Evolutionary conservation across 2,888 invertebrate species (phyloP), one percentile per base, ranked within the genome.

Genomic region (Rutpela maculata): DNA sequence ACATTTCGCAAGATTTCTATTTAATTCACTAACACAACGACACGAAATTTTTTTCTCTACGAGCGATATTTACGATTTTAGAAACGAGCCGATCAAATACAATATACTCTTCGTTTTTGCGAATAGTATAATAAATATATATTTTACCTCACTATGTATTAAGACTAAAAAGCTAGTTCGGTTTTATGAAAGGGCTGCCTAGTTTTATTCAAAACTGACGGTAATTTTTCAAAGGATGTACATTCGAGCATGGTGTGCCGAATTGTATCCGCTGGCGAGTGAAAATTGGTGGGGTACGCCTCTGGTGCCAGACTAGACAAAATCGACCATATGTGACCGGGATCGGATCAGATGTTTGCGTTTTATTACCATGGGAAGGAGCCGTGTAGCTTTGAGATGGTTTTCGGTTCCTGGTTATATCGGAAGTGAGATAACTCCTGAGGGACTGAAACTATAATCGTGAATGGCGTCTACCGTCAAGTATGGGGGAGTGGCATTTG

Each of bases 361-460:
- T 77, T 79, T 79, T 79, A 79, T 79, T 79, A 74, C 71, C 75
- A 77, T 75, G 79, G 75, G 77, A 77, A 79, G 79, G 73, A 79
- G 77, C 70, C 60, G 70, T 70, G 43, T 31, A 43, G 38, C 73
- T 74, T 70, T 59, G 59, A 74, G 69, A 77, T 65, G 73, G 73
- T 63, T 65, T 75, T 72, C 70, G 65, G 79, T 79, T 79, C 79
- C 79, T 79, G 75, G 77, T 75, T 77, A 55, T 62, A 69, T 79
- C 77, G 79, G 79, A 79, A 75, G 74, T 55, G 60, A 76, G 76
- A 74, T 76, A 72, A 73, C 60, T 79, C 65, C 74, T 60, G 70
- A 77, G 69, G 73, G 75, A 60, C 60, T 50, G 50, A 62, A 62
- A 38, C 35, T 35, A 63, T 38, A 59, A 35, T 65, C 63, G 68